Evolutionary conservation across 2,888 invertebrate genomes (phyloP).

Genomic region (Brenthis hecate): DNA sequence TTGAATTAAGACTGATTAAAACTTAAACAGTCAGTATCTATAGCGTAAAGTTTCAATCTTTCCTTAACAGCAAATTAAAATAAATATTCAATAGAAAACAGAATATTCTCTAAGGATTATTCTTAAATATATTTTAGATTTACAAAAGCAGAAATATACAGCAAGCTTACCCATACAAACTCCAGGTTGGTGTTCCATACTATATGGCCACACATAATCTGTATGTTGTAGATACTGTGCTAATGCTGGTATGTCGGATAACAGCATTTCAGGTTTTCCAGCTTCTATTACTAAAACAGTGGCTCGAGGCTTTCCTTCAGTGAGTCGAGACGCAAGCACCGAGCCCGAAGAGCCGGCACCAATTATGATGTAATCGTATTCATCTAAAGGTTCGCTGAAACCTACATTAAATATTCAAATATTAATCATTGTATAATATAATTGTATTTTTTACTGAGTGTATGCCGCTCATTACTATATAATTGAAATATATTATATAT

Average conservation of each 20-base stretch:
- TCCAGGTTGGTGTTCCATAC: slow-evolving; percentile 82
- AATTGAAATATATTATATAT: too few species aligned
- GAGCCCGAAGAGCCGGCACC: slow-evolving; percentile 89
- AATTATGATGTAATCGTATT: slow-evolving; percentile 86
- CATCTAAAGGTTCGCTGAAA: slow-evolving; percentile 51
- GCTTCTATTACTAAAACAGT: slow-evolving; percentile 86
- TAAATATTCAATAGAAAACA: too few species aligned
- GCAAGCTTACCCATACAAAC: slow-evolving; percentile 73
- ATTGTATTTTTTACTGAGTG: not conserved
- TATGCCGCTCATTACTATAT: too few species aligned
- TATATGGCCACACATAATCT: slow-evolving; percentile 85
- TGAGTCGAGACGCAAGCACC: slow-evolving; percentile 86
- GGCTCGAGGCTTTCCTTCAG: slow-evolving; percentile 80
- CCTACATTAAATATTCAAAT: slow-evolving; percentile 22
- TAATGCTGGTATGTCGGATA: slow-evolving; percentile 83
- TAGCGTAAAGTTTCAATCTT: not conserved
- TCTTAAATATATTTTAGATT: not conserved
- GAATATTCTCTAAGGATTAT: too few species aligned
- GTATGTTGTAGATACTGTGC: slow-evolving; percentile 82
- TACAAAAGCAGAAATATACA: not conserved
- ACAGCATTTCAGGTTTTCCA: slow-evolving; percentile 71
- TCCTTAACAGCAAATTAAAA: too few species aligned
- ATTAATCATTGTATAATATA: not conserved
- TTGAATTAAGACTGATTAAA: too few species aligned
- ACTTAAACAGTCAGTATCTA: too few species aligned